Evolutionary conservation across 2,888 invertebrate genomes (phyloP).

Genomic region (Maniola hyperantus): DNA sequence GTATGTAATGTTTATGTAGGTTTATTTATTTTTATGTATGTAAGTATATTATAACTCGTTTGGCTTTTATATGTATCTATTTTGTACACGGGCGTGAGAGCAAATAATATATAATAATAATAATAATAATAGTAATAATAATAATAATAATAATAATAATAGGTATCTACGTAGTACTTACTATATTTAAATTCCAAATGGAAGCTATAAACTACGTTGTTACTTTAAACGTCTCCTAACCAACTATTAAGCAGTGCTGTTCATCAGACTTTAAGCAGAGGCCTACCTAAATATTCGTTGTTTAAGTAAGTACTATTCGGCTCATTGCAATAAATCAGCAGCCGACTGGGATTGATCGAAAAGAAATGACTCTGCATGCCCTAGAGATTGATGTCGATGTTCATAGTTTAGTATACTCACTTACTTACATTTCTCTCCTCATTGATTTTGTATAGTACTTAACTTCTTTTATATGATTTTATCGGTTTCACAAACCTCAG

Average conservation of each 20-base stretch:
- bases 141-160: too few species aligned
- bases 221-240: slow-evolving; percentile 1
- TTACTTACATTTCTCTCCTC: neutral
- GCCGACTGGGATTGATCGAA: slow-evolving; percentile 65
- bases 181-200: neutral
- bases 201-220: neutral
- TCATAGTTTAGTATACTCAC: neutral
- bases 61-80: too few species aligned
- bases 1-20: too few species aligned
- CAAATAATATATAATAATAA: too few species aligned
- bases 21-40: too few species aligned
- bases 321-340: slow-evolving; percentile 59
- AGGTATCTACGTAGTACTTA: too few species aligned
- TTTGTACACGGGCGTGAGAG: too few species aligned
- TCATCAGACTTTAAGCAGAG: slow-evolving; percentile 12
- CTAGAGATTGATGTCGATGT: slow-evolving; percentile 58
- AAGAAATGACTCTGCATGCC: slow-evolving; percentile 63
- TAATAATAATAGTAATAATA: too few species aligned
- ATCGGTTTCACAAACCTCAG: neutral
- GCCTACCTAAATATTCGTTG: slow-evolving; percentile 30
- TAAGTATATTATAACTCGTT: too few species aligned
- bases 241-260: slow-evolving; percentile 15
- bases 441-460: neutral
- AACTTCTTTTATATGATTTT: neutral
- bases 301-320: slow-evolving; percentile 49